phyloP scores from a whole-genome alignment of 2,797 vertebrate species.

The Gymnothorax reevesii region DNA sequence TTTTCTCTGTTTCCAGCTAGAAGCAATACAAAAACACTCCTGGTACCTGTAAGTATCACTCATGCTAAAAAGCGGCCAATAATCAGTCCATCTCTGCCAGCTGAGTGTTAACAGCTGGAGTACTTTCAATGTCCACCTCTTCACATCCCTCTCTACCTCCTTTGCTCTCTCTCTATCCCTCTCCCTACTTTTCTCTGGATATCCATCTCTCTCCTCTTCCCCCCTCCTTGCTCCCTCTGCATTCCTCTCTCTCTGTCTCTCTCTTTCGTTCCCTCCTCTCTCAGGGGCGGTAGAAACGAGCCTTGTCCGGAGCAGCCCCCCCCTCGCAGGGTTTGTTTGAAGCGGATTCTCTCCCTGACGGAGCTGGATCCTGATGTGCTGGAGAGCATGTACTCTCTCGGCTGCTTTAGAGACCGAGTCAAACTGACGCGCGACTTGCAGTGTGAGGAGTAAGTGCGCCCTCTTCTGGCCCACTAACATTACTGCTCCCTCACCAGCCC shows the following conservation, averaged over 20 bases:
- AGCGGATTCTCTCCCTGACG: slow-evolving; percentile 80
- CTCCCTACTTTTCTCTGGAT: background rate
- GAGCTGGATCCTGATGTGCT: slow-evolving; percentile 90
- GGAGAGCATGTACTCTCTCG: slow-evolving; percentile 90
- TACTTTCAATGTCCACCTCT: no score
- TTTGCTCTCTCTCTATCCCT: background rate
- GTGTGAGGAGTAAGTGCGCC: slow-evolving; percentile 82
- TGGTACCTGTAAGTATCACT: slow-evolving; percentile 88
- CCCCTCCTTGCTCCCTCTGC: background rate
- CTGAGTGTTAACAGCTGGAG: background rate
- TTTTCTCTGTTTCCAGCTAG: slow-evolving; percentile 70
- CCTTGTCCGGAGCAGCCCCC: slow-evolving; percentile 85
- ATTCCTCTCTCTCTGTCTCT: background rate
- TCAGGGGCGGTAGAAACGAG: slow-evolving; percentile 85
- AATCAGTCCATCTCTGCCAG: background rate
- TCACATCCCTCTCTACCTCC: background rate
- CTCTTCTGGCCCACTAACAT: background rate
- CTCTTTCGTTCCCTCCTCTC: background rate
- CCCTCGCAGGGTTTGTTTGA: slow-evolving; percentile 82
- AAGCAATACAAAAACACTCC: slow-evolving; percentile 89
- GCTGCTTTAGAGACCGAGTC: slow-evolving; percentile 87
- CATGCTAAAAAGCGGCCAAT: background rate
- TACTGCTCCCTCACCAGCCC: background rate
- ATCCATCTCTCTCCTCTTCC: background rate
- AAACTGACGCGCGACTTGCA: slow-evolving; percentile 86